A percentile compares a stretch with the other conserved stretches of the same genome.
These are phyloP conservation scores for Cosmia pyralina DNA, from an alignment of 2,888 invertebrate genomes.

Conservation along the genomic window DNA sequence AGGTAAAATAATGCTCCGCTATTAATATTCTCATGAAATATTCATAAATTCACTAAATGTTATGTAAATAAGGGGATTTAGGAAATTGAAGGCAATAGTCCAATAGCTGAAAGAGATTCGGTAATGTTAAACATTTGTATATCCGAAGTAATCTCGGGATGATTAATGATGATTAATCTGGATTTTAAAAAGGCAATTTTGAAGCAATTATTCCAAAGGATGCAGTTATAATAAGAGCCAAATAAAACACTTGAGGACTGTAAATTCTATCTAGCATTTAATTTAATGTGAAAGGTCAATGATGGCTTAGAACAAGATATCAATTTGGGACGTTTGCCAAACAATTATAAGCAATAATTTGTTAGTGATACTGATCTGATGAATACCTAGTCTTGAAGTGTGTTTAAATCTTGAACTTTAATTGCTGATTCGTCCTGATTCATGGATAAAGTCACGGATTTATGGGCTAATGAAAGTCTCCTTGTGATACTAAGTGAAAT, in stretches of 20 bases:
- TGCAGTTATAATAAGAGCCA: background rate
- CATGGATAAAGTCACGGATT: slow-evolving; percentile 58
- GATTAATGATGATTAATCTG: slow-evolving; percentile 37
- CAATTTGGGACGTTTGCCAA: slow-evolving; percentile 60
- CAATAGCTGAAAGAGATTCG: slow-evolving; percentile 70
- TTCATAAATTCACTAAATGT: slow-evolving; percentile 76
- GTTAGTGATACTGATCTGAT: slow-evolving; percentile 67
- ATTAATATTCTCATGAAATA: slow-evolving; percentile 76
- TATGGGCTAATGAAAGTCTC: slow-evolving; percentile 65
- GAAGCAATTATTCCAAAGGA: background rate
- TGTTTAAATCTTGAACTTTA: slow-evolving; percentile 68
- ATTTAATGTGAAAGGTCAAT: slow-evolving; percentile 12
- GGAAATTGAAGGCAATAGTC: slow-evolving; percentile 72
- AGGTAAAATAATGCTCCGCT: slow-evolving; percentile 43
- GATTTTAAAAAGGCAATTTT: slow-evolving; percentile 11
- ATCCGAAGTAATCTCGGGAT: slow-evolving; percentile 49
- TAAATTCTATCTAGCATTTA: slow-evolving; percentile 1
- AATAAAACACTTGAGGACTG: background rate
- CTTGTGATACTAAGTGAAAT: slow-evolving; percentile 43
- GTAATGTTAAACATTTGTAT: slow-evolving; percentile 69
- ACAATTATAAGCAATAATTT: slow-evolving; percentile 62
- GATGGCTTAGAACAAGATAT: slow-evolving; percentile 33
- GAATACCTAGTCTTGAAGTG: slow-evolving; percentile 57
- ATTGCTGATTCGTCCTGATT: slow-evolving; percentile 69
- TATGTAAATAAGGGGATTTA: slow-evolving; percentile 81